Evolutionary conservation across 1,140 invertebrate species (phyloP).

Genomic region (Aporrectodea caliginosa): DNA sequence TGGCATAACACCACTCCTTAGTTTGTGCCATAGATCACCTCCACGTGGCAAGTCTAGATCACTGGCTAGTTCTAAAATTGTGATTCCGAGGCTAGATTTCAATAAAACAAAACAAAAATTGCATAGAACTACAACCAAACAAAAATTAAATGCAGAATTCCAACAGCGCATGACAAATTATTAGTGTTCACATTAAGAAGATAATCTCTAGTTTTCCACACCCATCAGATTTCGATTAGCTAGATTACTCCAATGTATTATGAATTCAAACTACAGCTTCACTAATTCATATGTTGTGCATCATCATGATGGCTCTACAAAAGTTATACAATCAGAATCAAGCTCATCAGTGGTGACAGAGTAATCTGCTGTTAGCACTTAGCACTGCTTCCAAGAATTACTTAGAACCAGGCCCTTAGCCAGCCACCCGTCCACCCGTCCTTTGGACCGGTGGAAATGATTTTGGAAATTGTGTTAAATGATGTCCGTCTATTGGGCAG

Average conservation of each 20-base stretch:
- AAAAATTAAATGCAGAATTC: background rate
- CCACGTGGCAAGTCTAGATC: conserved; percentile 68
- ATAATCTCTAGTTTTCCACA: background rate
- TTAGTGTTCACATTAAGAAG: background rate
- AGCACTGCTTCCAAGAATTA: no score
- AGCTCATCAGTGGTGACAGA: no score
- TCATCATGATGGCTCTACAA: no score
- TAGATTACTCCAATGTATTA: background rate
- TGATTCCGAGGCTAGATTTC: conserved; percentile 64
- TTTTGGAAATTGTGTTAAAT: no score
- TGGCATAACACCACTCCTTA: conserved; percentile 61
- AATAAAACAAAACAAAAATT: conserved; percentile 22
- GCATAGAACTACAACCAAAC: background rate
- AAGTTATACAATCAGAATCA: no score
- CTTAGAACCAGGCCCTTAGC: no score
- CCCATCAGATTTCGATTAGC: background rate
- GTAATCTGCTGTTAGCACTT: no score
- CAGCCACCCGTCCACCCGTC: no score
- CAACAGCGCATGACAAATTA: background rate
- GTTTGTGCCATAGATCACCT: conserved; percentile 67
- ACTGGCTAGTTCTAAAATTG: conserved; percentile 68
- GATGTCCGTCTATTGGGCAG: no score
- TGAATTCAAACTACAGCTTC: no score
- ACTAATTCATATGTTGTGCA: no score
- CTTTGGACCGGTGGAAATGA: no score